These are phyloP conservation scores for Prolemur simus DNA, from an alignment of 2,113 vertebrate genomes.

Conservation along the genomic window DNA sequence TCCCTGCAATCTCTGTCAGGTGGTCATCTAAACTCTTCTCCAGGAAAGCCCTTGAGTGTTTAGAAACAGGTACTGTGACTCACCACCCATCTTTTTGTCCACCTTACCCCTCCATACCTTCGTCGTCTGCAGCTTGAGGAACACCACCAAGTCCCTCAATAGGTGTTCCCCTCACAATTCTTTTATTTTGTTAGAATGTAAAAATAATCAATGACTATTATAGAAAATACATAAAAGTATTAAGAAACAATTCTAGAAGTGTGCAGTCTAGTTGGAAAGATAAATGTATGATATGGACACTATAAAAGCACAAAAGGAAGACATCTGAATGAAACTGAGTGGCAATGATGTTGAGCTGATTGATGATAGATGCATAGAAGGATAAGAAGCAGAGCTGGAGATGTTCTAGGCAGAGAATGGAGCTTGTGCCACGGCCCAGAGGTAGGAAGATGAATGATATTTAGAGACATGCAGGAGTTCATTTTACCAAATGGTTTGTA, in stretches of 20 bases:
- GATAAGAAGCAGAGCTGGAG: not conserved
- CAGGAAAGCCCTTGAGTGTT: not conserved
- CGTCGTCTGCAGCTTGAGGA: not conserved
- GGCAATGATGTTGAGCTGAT: not conserved
- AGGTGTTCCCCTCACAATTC: not conserved
- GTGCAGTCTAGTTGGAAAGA: not conserved
- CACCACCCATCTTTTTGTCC: not conserved
- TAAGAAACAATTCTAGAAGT: not conserved
- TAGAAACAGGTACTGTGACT: not conserved
- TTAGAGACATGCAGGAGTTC: not conserved
- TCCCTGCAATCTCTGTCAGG: not conserved
- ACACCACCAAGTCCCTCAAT: not conserved
- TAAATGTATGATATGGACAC: not conserved
- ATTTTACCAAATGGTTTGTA: not conserved
- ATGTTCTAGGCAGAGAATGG: not conserved
- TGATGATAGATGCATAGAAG: not conserved
- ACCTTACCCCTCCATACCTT: not conserved
- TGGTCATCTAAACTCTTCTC: not conserved
- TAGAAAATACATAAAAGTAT: not conserved
- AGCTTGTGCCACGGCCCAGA: not conserved
- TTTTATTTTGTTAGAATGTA: not conserved
- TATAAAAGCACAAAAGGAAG: not conserved
- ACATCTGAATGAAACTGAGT: not conserved
- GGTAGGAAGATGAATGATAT: not conserved
- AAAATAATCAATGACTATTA: not conserved